Percentiles rank a stretch among this genome's conserved stretches.
Evolutionary conservation across 2,888 invertebrate genomes (phyloP).

Genomic region (Lissonota sp.): DNA sequence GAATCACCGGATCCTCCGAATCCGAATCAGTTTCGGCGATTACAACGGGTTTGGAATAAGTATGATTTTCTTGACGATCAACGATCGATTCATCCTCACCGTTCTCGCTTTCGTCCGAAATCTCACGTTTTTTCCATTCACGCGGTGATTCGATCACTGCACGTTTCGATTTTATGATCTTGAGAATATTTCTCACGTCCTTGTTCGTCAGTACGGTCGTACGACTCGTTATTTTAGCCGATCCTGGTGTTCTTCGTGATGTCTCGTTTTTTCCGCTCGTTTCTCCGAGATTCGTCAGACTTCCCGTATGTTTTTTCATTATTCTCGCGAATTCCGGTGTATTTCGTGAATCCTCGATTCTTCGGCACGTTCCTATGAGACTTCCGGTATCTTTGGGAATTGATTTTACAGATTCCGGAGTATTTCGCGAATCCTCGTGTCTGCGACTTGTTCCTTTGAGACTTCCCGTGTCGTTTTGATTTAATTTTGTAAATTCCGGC

Average conservation of each 20-base stretch:
- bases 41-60: constrained; percentile 34
- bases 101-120: constrained; percentile 55
- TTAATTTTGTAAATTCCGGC: constrained; percentile 1
- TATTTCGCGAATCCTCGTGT: constrained; percentile 10
- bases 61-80: constrained; percentile 1
- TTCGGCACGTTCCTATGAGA: not conserved
- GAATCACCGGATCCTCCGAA: constrained; percentile 60
- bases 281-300: not conserved
- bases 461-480: not conserved
- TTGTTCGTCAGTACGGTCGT: constrained; percentile 62
- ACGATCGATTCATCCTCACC: constrained; percentile 49
- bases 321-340: constrained; percentile 13
- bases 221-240: constrained; percentile 40
- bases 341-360: constrained; percentile 10
- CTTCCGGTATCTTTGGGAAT: not conserved
- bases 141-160: constrained; percentile 69
- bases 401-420: not conserved
- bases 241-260: constrained; percentile 39
- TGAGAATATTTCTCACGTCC: constrained; percentile 70
- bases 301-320: not conserved
- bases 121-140: constrained; percentile 39
- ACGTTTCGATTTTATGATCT: constrained; percentile 65
- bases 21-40: constrained; percentile 67
- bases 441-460: not conserved
- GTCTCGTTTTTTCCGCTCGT: not conserved